Evolutionary conservation across 2,113 vertebrate genomes (phyloP), one percentile per base, ranked within the genome.

Genomic region (Boleophthalmus pectinirostris): DNA sequence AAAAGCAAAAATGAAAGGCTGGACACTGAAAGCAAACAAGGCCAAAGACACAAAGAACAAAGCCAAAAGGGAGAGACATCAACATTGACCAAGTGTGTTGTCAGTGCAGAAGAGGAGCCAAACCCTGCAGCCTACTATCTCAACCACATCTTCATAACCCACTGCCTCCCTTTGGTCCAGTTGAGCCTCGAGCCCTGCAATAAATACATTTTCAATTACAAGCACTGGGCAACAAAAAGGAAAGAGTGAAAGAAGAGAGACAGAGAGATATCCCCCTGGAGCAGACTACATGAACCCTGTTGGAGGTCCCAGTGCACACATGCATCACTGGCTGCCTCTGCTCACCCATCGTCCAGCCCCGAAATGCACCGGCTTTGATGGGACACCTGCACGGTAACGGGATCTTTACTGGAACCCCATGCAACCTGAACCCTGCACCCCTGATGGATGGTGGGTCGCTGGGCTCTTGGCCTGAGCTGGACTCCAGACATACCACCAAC

Each of bases 361-460:
- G 78, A 75, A 74, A 75, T 70, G 75, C 81, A 86, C 73, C 81
- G 75, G 77, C 77, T 93, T 93, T 91, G 91, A 93, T 89, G 87
- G 86, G 86, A 93, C 93, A 94, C 93, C 93, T 94, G 93, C 90
- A 92, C 90, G 77, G 92, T 93, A 94, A 94, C 72, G 35, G 79
- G 87, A 94, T 89, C 90, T 93, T 92, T 91, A 92, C 87, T 83
- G 87, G 84, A 25, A 87, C 73, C 69, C 82, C 69, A 80, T 87
- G 92, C 82, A 94, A 93, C 88, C 84, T 82, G 83, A 94, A 84
- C 85, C 82, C 66, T 66, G 63, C 82, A 63, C 74, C 43, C 65
- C 65, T 84, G 80, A 80, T 79, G 80, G 54, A 54, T 64, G 76
- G 80, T 35, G 79, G 13, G 18, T 68, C 79, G 75, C 61, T 69